Conservation (phyloP, 23 tunicate species). For the Styela clava region DNA sequence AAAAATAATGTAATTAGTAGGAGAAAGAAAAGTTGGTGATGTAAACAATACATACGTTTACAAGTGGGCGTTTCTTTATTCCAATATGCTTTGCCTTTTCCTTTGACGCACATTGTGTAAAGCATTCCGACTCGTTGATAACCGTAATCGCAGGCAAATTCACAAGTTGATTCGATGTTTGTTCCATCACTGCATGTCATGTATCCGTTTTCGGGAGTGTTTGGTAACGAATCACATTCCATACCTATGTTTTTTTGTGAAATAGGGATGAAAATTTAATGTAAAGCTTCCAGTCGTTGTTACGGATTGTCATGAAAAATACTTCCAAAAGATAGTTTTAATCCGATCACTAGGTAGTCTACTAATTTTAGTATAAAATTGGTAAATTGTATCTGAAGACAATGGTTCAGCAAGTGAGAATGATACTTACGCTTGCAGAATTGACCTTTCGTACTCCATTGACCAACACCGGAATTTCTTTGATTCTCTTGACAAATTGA, state of each 20-base stretch:
- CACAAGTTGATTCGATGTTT: slow-evolving; percentile 39
- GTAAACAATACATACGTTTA: slow-evolving; percentile 21
- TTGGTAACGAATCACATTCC: slow-evolving; percentile 30
- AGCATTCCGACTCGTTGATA: neutral
- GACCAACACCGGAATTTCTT: slow-evolving; percentile 10
- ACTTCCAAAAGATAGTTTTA: no score
- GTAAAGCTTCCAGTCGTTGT: no score
- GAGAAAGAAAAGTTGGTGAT: no score
- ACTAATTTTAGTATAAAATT: no score
- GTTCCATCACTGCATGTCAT: slow-evolving; percentile 50
- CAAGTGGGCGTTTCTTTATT: slow-evolving; percentile 33
- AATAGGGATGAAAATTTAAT: no score
- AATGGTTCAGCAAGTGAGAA: no score
- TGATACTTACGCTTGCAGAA: slow-evolving; percentile 45
- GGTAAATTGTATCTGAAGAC: no score
- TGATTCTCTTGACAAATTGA: slow-evolving; percentile 4
- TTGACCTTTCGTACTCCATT: slow-evolving; percentile 35
- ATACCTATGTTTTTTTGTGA: neutral
- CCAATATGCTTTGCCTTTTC: slow-evolving; percentile 24
- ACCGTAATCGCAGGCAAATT: slow-evolving; percentile 52
- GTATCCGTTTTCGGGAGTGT: slow-evolving; percentile 39
- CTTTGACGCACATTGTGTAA: neutral
- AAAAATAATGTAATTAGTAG: no score
- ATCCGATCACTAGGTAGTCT: no score
- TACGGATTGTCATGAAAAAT: no score